Conservation (phyloP, 2,797 vertebrate species). For the Phyllotis vaccarum region DNA sequence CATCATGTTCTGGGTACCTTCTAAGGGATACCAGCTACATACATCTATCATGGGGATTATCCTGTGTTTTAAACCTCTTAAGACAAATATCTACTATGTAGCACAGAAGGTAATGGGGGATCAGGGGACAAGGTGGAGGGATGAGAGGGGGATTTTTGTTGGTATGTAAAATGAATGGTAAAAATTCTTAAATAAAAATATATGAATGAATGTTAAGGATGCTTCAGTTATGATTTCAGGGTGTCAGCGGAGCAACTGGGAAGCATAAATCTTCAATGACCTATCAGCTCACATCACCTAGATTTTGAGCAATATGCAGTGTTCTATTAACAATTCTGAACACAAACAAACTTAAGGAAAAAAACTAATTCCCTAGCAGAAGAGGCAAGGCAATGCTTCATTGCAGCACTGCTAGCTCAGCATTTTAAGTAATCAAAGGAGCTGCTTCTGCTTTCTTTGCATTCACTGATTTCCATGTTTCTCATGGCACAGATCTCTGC, state of each 20-base stretch:
- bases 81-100: neutral
- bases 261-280: neutral
- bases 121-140: too few relatives aligned
- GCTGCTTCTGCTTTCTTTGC: slow-evolving; percentile 63
- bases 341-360: slow-evolving; percentile 11
- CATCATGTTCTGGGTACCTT: neutral
- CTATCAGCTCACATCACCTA: neutral
- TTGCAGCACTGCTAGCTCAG: neutral
- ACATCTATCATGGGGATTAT: neutral
- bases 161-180: too few relatives aligned
- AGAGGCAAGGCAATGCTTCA: neutral
- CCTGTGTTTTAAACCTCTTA: slow-evolving; percentile 13
- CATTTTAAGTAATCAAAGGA: neutral
- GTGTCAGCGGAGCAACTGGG: neutral
- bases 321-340: neutral
- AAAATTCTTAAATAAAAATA: neutral
- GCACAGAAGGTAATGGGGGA: neutral
- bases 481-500: neutral
- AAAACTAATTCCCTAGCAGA: neutral
- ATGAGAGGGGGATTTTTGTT: too few relatives aligned
- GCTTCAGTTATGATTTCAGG: neutral
- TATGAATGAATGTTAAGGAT: neutral
- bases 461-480: neutral
- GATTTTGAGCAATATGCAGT: neutral
- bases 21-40: neutral